Evolutionary conservation across 2,797 vertebrate species (phyloP).

Genomic region (Amblyopsis hoosieri): DNA sequence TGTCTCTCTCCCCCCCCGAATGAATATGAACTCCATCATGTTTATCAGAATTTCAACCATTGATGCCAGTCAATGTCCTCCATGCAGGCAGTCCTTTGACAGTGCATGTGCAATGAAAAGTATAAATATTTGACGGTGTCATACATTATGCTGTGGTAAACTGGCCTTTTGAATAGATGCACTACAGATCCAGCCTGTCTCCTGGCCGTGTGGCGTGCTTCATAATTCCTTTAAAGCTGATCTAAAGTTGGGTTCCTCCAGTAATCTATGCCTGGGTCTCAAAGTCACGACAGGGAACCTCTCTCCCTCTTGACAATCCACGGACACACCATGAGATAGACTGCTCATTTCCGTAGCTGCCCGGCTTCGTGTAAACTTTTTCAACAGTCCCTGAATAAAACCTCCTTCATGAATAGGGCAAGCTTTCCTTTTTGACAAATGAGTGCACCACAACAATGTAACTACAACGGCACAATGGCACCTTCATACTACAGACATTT

Average conservation of each 20-base stretch:
- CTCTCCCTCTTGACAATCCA: constrained; percentile 56
- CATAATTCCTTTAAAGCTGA: constrained; percentile 64
- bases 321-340: constrained; percentile 56
- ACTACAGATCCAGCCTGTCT: constrained; percentile 49
- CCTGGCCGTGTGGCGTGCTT: constrained; percentile 73
- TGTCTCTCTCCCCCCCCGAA: constrained; percentile 70
- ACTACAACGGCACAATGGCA: constrained; percentile 8
- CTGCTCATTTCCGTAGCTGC: constrained; percentile 74
- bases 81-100: constrained; percentile 81
- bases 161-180: constrained; percentile 64
- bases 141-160: too few relatives aligned
- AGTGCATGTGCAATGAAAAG: neutral
- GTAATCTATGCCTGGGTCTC: constrained; percentile 73
- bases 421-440: constrained; percentile 22
- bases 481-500: neutral
- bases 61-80: constrained; percentile 85
- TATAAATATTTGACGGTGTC: too few relatives aligned
- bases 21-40: constrained; percentile 87
- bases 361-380: constrained; percentile 58
- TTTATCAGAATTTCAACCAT: constrained; percentile 82
- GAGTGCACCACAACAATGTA: constrained; percentile 7
- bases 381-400: constrained; percentile 60
- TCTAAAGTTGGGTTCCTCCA: constrained; percentile 62
- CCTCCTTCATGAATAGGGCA: constrained; percentile 30
- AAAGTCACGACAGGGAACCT: constrained; percentile 65